Evolutionary conservation across 2,797 vertebrate genomes (phyloP).

Genomic region (Helarctos malayanus): DNA sequence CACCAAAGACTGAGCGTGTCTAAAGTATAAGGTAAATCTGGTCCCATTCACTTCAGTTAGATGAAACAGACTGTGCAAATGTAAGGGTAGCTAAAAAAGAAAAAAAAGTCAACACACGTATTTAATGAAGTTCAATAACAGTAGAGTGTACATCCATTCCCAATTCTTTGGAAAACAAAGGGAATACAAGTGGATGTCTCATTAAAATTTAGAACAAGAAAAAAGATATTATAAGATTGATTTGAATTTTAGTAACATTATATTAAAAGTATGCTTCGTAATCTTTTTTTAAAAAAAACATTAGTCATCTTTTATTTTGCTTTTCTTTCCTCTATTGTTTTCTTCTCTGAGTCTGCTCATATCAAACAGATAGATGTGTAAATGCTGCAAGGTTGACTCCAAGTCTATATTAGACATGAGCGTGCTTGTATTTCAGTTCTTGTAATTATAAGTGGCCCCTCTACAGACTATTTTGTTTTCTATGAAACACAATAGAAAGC

Average conservation of each 20-base stretch:
- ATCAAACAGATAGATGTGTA: background rate
- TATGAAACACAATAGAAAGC: conserved; percentile 59
- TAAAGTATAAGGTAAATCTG: background rate
- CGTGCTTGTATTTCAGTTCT: conserved; percentile 64
- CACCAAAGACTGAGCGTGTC: background rate
- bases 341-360: background rate
- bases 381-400: background rate
- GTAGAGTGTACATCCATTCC: background rate
- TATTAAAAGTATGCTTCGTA: background rate
- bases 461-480: conserved; percentile 63
- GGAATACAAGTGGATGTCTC: background rate
- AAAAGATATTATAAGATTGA: background rate
- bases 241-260: background rate
- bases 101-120: background rate
- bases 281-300: background rate
- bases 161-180: background rate
- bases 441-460: conserved; percentile 37
- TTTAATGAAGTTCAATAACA: background rate
- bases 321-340: background rate
- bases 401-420: conserved; percentile 58
- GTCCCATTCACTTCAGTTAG: background rate
- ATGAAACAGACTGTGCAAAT: background rate
- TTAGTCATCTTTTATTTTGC: background rate
- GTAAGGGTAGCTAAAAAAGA: background rate
- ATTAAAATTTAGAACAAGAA: background rate